Evolutionary conservation across 2,113 vertebrate species (phyloP).

Genomic region (Rhynchomys soricoides): DNA sequence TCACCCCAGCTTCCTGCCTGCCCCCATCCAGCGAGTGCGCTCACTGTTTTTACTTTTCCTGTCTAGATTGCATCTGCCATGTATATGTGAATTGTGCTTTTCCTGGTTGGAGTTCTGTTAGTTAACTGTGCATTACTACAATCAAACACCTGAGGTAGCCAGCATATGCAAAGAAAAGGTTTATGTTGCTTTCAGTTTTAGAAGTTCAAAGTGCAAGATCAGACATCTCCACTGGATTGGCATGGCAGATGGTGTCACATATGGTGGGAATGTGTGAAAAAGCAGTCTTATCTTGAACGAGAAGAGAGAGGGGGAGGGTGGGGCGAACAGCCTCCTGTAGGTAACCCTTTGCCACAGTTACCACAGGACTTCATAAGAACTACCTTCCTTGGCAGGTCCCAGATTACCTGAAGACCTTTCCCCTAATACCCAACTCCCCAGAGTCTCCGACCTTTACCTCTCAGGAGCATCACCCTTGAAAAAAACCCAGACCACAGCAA

Average conservation of each 20-base stretch:
- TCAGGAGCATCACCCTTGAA: background rate
- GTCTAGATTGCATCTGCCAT: background rate
- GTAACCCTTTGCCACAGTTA: background rate
- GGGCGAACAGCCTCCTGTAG: background rate
- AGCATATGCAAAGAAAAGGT: background rate
- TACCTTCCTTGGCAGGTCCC: background rate
- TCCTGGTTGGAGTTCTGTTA: background rate
- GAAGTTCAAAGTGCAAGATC: background rate
- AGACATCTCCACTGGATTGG: background rate
- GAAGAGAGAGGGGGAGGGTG: background rate
- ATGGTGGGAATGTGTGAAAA: background rate
- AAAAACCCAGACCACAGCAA: background rate
- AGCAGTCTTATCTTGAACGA: background rate
- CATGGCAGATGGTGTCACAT: background rate
- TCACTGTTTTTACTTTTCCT: background rate
- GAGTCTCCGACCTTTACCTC: background rate
- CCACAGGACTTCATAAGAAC: background rate
- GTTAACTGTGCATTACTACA: background rate
- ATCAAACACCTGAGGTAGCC: background rate
- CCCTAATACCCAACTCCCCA: background rate
- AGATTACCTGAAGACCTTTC: background rate
- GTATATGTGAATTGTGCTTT: background rate
- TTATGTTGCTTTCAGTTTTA: background rate
- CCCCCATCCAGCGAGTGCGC: background rate
- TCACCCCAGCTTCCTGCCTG: background rate